A percentile compares a stretch with the other conserved stretches of the same genome.
Conservation (phyloP, 2,888 invertebrate genomes). For the Cyclophora albipunctata region DNA sequence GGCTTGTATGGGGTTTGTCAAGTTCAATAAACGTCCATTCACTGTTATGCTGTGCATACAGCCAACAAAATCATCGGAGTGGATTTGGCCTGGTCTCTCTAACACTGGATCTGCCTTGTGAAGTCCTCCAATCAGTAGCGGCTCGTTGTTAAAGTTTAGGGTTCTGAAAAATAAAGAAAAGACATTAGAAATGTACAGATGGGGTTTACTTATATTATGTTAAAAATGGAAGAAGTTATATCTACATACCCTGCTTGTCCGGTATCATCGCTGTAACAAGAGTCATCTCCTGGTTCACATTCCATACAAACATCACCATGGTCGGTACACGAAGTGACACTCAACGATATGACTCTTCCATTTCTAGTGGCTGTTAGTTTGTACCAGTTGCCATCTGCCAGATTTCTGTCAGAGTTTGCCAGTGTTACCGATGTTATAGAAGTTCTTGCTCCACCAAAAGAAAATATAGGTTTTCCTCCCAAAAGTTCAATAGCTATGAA, state of each 20-base stretch:
- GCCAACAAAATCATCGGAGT: slow-evolving; percentile 94
- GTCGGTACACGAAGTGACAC: slow-evolving; percentile 86
- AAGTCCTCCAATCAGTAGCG: slow-evolving; percentile 89
- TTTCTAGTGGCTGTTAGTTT: slow-evolving; percentile 93
- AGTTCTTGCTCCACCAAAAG: slow-evolving; percentile 91
- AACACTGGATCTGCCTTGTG: slow-evolving; percentile 89
- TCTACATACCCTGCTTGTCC: slow-evolving; percentile 89
- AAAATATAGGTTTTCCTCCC: slow-evolving; percentile 88
- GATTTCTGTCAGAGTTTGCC: slow-evolving; percentile 75
- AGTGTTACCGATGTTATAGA: slow-evolving; percentile 89
- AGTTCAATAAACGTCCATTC: slow-evolving; percentile 88
- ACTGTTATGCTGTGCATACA: slow-evolving; percentile 93
- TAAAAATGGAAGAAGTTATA: not conserved
- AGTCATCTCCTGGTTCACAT: slow-evolving; percentile 87
- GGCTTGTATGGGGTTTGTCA: slow-evolving; percentile 84
- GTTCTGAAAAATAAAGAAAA: slow-evolving; percentile 76
- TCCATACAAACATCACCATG: slow-evolving; percentile 91
- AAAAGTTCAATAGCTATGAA: slow-evolving; percentile 94
- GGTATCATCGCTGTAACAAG: slow-evolving; percentile 89
- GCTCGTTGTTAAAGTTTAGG: slow-evolving; percentile 92
- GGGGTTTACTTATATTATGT: not conserved
- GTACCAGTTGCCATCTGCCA: slow-evolving; percentile 93
- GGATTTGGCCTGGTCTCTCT: slow-evolving; percentile 92
- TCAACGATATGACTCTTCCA: slow-evolving; percentile 89
- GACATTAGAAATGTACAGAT: not conserved